Conservation (phyloP, 2,797 vertebrate genomes). For the Micromesistius poutassou region DNA sequence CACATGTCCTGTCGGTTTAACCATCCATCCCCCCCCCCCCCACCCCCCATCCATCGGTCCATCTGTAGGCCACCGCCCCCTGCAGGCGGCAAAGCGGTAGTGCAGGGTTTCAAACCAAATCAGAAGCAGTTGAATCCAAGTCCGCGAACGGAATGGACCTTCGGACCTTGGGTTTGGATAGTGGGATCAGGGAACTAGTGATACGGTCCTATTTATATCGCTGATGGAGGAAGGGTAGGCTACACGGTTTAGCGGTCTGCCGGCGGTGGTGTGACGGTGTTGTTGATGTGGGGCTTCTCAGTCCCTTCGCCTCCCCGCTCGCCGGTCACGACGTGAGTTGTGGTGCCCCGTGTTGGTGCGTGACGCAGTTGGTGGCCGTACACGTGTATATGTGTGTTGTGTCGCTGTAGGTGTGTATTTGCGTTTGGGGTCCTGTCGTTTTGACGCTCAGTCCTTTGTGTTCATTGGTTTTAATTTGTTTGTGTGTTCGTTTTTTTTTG, state of each 20-base stretch:
- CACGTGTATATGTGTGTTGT: conserved; percentile 37
- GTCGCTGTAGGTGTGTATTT: conserved; percentile 42
- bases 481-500: conserved; percentile 58
- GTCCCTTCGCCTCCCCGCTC: conserved; percentile 57
- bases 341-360: conserved; percentile 51
- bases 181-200: background rate
- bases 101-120: conserved; percentile 63
- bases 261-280: conserved; percentile 70
- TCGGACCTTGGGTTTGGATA: background rate
- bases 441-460: conserved; percentile 63
- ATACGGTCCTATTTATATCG: background rate
- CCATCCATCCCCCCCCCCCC: conserved; percentile 75
- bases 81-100: conserved; percentile 57
- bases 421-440: conserved; percentile 53
- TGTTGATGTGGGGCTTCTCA: conserved; percentile 74
- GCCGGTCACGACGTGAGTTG: conserved; percentile 64
- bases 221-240: conserved; percentile 59
- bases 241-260: conserved; percentile 63
- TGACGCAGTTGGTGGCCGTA: conserved; percentile 48
- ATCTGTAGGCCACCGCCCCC: conserved; percentile 57
- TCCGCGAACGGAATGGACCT: conserved; percentile 25
- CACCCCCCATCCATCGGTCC: too few species aligned
- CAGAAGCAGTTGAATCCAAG: conserved; percentile 46
- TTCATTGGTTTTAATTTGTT: conserved; percentile 27
- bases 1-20: conserved; percentile 78